Percentiles rank a stretch among this genome's conserved stretches.
These are phyloP conservation scores for Epirrhoe alternata DNA, from an alignment of 2,888 invertebrate genomes.

Conservation along the genomic window DNA sequence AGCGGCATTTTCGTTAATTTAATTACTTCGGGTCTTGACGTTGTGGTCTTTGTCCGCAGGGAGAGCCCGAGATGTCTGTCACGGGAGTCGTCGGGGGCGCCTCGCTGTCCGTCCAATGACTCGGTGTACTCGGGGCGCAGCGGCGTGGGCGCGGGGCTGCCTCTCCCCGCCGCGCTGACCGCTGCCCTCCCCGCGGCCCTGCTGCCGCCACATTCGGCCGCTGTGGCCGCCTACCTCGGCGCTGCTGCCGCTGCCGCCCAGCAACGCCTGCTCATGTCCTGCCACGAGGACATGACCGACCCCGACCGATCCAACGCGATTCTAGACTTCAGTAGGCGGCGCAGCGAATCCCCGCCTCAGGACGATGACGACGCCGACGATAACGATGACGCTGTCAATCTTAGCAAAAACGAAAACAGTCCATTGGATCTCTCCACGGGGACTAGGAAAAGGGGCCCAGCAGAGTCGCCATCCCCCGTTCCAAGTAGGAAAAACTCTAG, in stretches of 20 bases:
- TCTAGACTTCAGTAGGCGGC: conserved; percentile 93
- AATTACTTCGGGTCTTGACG: conserved; percentile 55
- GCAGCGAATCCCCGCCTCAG: conserved; percentile 77
- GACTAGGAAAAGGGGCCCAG: conserved; percentile 89
- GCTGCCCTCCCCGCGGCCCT: conserved; percentile 88
- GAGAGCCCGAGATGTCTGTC: conserved; percentile 94
- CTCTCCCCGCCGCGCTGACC: conserved; percentile 86
- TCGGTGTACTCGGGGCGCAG: conserved; percentile 89
- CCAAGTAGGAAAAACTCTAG: conserved; percentile 88
- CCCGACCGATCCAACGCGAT: conserved; percentile 87
- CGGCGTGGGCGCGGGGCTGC: conserved; percentile 81
- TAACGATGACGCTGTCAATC: conserved; percentile 89
- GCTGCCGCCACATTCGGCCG: conserved; percentile 92
- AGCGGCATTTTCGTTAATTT: conserved; percentile 49
- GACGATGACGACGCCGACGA: conserved; percentile 81
- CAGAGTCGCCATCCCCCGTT: conserved; percentile 86
- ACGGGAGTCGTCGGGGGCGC: conserved; percentile 90
- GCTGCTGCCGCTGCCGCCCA: conserved; percentile 90
- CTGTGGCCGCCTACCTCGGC: conserved; percentile 92
- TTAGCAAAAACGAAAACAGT: conserved; percentile 89
- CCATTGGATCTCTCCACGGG: conserved; percentile 93
- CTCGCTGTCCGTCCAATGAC: conserved; percentile 91
- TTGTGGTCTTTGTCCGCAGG: conserved; percentile 86
- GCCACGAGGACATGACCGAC: conserved; percentile 88
- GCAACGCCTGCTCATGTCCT: conserved; percentile 91